Base-by-base conservation (phyloP, 2,888 invertebrate genomes). In the Chalcis sispes region DNA sequence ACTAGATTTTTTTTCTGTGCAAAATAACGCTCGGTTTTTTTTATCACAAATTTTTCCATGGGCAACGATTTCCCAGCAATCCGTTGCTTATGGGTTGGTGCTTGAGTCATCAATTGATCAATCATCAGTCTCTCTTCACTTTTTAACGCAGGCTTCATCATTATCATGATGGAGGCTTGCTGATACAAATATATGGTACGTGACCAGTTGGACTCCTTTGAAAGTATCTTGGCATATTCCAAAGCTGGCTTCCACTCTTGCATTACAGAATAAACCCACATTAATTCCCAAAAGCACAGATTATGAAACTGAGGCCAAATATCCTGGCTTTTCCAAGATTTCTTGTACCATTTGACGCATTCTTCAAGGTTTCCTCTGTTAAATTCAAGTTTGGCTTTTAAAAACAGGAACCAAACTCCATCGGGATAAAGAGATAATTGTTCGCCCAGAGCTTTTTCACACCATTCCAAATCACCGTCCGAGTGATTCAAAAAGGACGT, bases 11-110 rank as follows among this genome's bases (percentile, higher is more conserved):
- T 91, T 65, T 93, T 92, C 87, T 97, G 96, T 46, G 91, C 91
- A 78, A 92, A 91, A 89, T 93, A 98, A 65, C 97, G 92, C 80
- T 93, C 92, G 56, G 96, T 92, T 82, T 96, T 96, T 85, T 94
- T 94, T n/a, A 96, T 92, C 58, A 95, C 95, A 89, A 98, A 98
- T 89, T 99, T 99, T 89, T 99, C 98, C 93, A 98, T 95, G 1
- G 99, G 98, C 79, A 99, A 89, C 0, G 98, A 98, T 89, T 98
- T 98, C 0, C 99, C 98, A 36, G 98, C 98, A 71, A 98, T 96
- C 73, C 95, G 92, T 85, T 97, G 96, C 84, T 96, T 96, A 88
- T 93, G 93, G 67, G 91, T 91, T 1, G 97, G 95, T 4, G 96
- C 95, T 87, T 90, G 94, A 93, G 90, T 91, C 91, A 96, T 93